Conservation (phyloP, 2,888 invertebrate genomes). For the Hesperia comma region DNA sequence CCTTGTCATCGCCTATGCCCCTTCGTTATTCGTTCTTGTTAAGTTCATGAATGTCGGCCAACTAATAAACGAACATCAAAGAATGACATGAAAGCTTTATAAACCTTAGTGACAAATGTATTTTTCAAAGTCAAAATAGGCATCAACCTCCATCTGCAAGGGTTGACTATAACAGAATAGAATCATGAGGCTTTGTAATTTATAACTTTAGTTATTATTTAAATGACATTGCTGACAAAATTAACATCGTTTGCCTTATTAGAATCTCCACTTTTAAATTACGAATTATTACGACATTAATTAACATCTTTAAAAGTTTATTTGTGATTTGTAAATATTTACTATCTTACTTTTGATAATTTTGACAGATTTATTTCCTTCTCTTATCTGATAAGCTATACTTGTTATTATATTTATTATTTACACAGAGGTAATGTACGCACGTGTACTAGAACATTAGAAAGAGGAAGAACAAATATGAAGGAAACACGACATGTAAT, state of each 20-base stretch:
- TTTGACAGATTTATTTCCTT: constrained; percentile 2
- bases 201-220: too few species aligned
- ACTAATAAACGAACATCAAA: background rate
- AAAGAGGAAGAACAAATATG: too few species aligned
- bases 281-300: too few species aligned
- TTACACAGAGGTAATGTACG: background rate
- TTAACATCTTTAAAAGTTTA: background rate
- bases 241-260: too few species aligned
- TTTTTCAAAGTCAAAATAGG: too few species aligned
- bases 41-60: background rate
- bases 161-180: too few species aligned
- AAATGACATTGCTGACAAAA: too few species aligned
- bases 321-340: constrained; percentile 8
- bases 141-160: too few species aligned
- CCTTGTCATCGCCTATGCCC: constrained; percentile 46
- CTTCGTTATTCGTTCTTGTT: constrained; percentile 26
- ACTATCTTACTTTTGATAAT: background rate
- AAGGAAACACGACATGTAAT: background rate
- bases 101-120: too few species aligned
- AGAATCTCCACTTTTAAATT: too few species aligned
- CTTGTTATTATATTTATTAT: background rate
- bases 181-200: too few species aligned
- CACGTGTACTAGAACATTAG: background rate
- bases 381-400: background rate
- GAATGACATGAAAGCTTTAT: too few species aligned